Evolutionary conservation across 2,113 vertebrate species (phyloP).

Genomic region (Prietella phreatophila): DNA sequence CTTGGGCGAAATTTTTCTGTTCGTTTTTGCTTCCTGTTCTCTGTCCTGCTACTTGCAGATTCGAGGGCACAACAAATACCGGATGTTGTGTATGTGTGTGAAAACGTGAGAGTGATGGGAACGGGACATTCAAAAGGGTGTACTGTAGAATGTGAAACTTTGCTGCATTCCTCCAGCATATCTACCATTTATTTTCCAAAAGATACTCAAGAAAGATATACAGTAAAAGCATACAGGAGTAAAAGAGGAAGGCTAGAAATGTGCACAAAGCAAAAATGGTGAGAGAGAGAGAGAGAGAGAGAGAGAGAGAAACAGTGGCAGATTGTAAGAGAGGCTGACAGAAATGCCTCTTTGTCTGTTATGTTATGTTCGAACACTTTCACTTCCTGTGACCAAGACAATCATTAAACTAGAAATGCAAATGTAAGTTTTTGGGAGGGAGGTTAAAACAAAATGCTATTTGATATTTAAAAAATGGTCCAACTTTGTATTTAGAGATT

Average conservation of each 20-base stretch:
- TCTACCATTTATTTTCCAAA: neutral
- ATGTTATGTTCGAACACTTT: neutral
- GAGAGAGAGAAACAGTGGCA: neutral
- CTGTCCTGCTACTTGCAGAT: constrained; percentile 7
- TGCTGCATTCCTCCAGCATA: neutral
- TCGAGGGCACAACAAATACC: constrained; percentile 20
- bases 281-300: neutral
- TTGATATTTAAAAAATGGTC: neutral
- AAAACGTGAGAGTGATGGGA: neutral
- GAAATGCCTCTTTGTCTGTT: constrained; percentile 10
- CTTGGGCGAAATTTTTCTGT: neutral
- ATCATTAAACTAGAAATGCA: constrained; percentile 24
- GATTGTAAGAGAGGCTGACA: neutral
- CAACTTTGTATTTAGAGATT: neutral
- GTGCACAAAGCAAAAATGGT: neutral
- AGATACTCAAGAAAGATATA: neutral
- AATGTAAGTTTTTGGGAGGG: neutral
- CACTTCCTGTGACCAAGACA: constrained; percentile 1
- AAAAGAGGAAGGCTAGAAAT: neutral
- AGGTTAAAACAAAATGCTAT: neutral
- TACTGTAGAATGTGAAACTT: neutral
- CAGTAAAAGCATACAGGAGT: neutral
- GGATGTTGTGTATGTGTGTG: constrained; percentile 7
- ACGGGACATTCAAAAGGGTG: neutral
- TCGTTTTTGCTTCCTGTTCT: constrained; percentile 36